phyloP scores from a whole-genome alignment of 1,140 invertebrate species.

The Sycophaga agraensis region DNA sequence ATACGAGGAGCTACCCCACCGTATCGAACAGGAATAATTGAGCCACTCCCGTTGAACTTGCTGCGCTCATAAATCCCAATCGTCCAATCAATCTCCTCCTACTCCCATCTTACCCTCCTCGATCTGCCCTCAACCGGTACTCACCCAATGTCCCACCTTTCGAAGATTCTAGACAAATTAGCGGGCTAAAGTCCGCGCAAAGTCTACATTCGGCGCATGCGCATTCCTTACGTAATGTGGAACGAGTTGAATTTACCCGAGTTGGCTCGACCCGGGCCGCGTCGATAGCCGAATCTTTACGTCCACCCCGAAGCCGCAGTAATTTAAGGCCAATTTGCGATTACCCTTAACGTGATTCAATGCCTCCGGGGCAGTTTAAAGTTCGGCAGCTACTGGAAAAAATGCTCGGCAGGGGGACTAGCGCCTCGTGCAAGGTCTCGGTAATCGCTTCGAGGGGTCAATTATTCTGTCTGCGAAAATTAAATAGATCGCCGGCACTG shows the following conservation, averaged over 20 bases:
- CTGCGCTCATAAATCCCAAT: not conserved
- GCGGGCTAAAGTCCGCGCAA: not conserved
- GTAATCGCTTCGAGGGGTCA: not conserved
- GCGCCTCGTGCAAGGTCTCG: no score
- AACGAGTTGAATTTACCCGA: slow-evolving; percentile 11
- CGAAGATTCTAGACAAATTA: slow-evolving; percentile 20
- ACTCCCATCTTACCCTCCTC: not conserved
- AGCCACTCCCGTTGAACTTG: no score
- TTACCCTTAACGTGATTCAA: slow-evolving; percentile 28
- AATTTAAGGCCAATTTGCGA: slow-evolving; percentile 26
- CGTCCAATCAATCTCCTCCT: not conserved
- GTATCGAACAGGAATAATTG: slow-evolving; percentile 9
- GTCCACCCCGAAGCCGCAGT: not conserved
- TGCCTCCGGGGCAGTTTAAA: slow-evolving; percentile 20
- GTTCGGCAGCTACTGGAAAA: slow-evolving; percentile 13
- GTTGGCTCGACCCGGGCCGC: slow-evolving; percentile 23
- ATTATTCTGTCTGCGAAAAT: slow-evolving; percentile 29
- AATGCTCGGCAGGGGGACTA: slow-evolving; percentile 5
- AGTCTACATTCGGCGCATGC: not conserved
- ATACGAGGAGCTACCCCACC: no score
- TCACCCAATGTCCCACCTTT: not conserved
- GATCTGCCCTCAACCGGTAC: not conserved
- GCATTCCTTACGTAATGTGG: no score
- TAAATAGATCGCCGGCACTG: slow-evolving; percentile 17
- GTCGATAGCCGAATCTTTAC: slow-evolving; percentile 20